Percentiles rank a stretch among this genome's conserved stretches.
phyloP scores from a whole-genome alignment of 2,888 invertebrate species.

The Torymus tubicola region DNA sequence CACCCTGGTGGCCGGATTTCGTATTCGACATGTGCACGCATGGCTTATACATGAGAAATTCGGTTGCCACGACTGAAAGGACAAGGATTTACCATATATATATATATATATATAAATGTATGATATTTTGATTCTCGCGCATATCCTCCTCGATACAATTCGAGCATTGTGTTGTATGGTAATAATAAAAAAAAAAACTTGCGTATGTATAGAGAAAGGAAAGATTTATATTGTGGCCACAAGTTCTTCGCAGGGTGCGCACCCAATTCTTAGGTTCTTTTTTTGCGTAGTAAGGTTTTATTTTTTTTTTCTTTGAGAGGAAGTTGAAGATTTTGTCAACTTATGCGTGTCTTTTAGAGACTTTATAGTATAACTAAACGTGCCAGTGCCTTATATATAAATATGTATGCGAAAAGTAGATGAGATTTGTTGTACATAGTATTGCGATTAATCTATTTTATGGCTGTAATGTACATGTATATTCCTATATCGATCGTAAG shows the following conservation, averaged over 20 bases:
- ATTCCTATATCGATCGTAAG: slow-evolving; percentile 55
- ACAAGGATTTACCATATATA: slow-evolving; percentile 20
- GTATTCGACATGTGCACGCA: not conserved
- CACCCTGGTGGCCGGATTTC: no score
- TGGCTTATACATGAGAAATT: not conserved
- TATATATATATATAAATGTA: slow-evolving; percentile 24
- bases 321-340: not conserved
- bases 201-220: not conserved
- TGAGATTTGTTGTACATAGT: slow-evolving; percentile 24
- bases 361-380: not conserved
- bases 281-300: no score
- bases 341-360: not conserved
- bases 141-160: slow-evolving; percentile 21
- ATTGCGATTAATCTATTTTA: slow-evolving; percentile 46
- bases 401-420: not conserved
- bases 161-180: not conserved
- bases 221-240: not conserved
- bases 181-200: slow-evolving; percentile 9
- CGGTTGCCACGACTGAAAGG: not conserved
- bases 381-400: slow-evolving; percentile 42
- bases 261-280: slow-evolving; percentile 10
- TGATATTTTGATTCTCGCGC: not conserved
- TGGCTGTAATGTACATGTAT: slow-evolving; percentile 53
- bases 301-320: no score
- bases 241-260: slow-evolving; percentile 43